phyloP scores from a whole-genome alignment of 2,888 invertebrate species.

The Ormyrus pomaceus region DNA sequence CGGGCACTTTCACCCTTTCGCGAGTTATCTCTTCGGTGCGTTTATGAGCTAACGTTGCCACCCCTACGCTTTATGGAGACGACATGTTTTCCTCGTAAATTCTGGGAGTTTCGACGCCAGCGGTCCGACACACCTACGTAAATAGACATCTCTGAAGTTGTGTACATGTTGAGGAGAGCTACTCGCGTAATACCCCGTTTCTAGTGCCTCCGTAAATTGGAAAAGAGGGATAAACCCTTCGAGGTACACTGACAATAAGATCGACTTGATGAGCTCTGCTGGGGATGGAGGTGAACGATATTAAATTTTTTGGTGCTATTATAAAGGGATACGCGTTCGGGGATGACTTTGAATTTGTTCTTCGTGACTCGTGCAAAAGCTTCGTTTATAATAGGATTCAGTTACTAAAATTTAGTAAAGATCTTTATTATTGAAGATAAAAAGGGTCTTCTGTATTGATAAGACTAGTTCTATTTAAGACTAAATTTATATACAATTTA shows the following conservation, averaged over 20 bases:
- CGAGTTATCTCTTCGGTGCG: constrained; percentile 63
- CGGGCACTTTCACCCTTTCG: constrained; percentile 51
- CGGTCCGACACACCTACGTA: constrained; percentile 45
- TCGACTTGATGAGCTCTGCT: no score
- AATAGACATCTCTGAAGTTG: constrained; percentile 44
- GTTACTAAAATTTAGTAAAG: no score
- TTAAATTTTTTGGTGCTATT: constrained; percentile 3
- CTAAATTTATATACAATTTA: no score
- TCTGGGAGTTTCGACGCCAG: constrained; percentile 63
- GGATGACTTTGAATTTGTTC: neutral
- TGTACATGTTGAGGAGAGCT: neutral
- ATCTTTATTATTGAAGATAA: no score
- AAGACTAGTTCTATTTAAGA: no score
- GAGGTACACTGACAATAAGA: no score
- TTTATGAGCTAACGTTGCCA: constrained; percentile 62
- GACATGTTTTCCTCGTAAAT: constrained; percentile 71
- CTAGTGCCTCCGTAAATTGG: constrained; percentile 64
- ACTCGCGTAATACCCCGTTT: constrained; percentile 61
- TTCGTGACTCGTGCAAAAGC: neutral
- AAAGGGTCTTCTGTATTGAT: no score
- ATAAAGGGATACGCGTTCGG: neutral
- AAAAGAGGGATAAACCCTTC: constrained; percentile 28
- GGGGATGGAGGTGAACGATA: neutral
- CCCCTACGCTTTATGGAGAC: constrained; percentile 64
- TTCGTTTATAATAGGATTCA: no score